Base-by-base conservation (phyloP, 2,797 vertebrate genomes). In the Parauchenoglanis ngamensis region DNA sequence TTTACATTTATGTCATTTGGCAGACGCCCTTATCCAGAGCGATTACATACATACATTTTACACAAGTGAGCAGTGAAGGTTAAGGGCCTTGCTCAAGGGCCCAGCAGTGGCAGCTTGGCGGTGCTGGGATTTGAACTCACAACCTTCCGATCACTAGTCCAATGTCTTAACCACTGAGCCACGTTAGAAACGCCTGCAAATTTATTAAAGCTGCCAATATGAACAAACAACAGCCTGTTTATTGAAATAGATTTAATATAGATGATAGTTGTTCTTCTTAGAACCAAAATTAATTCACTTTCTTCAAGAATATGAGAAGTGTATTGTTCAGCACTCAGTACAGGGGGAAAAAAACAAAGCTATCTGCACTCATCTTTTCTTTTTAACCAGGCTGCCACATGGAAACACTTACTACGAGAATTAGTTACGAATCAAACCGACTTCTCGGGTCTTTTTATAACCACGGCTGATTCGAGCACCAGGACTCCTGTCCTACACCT, bases 341-440 rank as follows among this genome's bases (percentile, higher is more conserved):
- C 44, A 44, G 52, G 17, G 63, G n/a, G 5, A 57, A 75, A 13
- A 75, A 83, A 49, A 61, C 59, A 52, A 75, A 73, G 23, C 40
- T 11, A 46, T 44, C 13, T 67, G 31, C 4, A 31, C 72, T 61
- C 25, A 52, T 85, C 68, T 89, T 70, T 85, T 57, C 82, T 19
- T 88, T 89, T 15, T 1, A 23, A 57, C 44, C 80, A 52, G 88
- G 91, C 86, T 21, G 35, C 85, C 91, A 91, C 85, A 87, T 92
- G 89, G 89, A 90, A 90, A 81, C 76, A 85, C 87, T 91, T 75
- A 17, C 57, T 73, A 89, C 86, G 78, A 89, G 90, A 91, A 90
- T 91, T 84, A 89, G 87, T 86, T 70, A 88, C 63, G 90, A 90
- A 91, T 91, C 87, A 89, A 87, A 92, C 90, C 57, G 61, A 85